Evolutionary conservation across 2,888 invertebrate genomes (phyloP).

Genomic region (Andrena dorsata): DNA sequence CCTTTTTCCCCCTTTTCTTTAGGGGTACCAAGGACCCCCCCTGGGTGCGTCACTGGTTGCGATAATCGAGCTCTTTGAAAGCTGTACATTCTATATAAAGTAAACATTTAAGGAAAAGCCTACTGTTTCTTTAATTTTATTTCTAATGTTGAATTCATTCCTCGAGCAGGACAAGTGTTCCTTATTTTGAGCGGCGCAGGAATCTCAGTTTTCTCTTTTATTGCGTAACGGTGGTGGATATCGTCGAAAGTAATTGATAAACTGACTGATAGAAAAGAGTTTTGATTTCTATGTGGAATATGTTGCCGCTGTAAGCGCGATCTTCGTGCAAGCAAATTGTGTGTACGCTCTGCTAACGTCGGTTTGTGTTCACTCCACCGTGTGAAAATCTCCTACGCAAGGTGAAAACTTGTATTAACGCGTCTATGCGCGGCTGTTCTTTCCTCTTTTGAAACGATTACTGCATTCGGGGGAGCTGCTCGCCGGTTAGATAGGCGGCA

Average conservation of each 20-base stretch:
- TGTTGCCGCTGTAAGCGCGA: constrained; percentile 5
- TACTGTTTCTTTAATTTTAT: background rate
- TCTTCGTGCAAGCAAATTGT: constrained; percentile 26
- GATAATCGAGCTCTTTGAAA: too few species aligned
- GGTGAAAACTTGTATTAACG: constrained; percentile 63
- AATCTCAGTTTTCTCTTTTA: background rate
- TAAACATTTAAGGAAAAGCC: background rate
- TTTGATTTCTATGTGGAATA: constrained; percentile 3
- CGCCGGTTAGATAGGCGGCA: constrained; percentile 2
- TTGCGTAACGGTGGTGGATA: background rate
- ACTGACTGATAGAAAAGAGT: background rate
- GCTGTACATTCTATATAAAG: too few species aligned
- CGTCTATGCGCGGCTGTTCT: constrained; percentile 15
- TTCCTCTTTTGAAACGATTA: constrained; percentile 39
- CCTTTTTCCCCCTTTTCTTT: too few species aligned
- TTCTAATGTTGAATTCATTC: background rate
- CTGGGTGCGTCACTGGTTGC: too few species aligned
- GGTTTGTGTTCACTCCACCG: constrained; percentile 54
- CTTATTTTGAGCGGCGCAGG: background rate
- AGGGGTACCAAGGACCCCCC: too few species aligned
- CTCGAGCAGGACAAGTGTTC: background rate
- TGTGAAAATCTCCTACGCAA: constrained; percentile 69
- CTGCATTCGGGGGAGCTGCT: constrained; percentile 37
- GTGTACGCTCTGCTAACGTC: constrained; percentile 43
- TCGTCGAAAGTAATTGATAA: background rate